Conservation (phyloP, 2,888 invertebrate species). For the Habrosyne pyritoides region DNA sequence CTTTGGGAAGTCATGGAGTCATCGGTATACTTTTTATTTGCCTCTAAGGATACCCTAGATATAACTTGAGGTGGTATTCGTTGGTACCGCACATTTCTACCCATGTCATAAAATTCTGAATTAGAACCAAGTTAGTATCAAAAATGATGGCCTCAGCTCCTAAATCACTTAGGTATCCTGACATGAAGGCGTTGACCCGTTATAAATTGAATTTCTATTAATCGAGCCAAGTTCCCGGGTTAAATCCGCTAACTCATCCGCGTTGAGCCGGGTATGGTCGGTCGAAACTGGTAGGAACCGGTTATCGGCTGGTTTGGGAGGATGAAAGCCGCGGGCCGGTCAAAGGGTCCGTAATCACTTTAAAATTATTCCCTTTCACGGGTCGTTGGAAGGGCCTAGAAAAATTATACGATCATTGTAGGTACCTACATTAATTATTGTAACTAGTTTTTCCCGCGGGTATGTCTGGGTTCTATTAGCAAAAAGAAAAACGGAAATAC, state of each 20-base stretch:
- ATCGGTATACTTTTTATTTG: too few species aligned
- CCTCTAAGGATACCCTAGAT: too few species aligned
- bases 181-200: background rate
- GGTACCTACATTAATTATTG: background rate
- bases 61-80: too few species aligned
- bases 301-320: constrained; percentile 11
- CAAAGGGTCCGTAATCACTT: constrained; percentile 25
- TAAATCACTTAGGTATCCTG: background rate
- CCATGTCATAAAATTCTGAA: background rate
- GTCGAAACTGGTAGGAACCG: constrained; percentile 19
- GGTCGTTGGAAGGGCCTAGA: constrained; percentile 18
- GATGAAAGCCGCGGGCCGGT: constrained; percentile 15
- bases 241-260: constrained; percentile 43
- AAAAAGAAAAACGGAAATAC: too few species aligned
- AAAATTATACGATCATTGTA: constrained; percentile 18
- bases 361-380: constrained; percentile 24
- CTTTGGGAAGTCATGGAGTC: too few species aligned
- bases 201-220: constrained; percentile 52
- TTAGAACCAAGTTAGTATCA: background rate
- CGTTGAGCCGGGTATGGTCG: constrained; percentile 41
- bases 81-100: too few species aligned
- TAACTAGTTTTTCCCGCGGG: too few species aligned
- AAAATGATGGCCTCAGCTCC: background rate
- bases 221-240: constrained; percentile 46
- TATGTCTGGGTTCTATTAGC: too few species aligned